Conservation (phyloP, 2,888 invertebrate genomes). For the Dendrolimus houi region DNA sequence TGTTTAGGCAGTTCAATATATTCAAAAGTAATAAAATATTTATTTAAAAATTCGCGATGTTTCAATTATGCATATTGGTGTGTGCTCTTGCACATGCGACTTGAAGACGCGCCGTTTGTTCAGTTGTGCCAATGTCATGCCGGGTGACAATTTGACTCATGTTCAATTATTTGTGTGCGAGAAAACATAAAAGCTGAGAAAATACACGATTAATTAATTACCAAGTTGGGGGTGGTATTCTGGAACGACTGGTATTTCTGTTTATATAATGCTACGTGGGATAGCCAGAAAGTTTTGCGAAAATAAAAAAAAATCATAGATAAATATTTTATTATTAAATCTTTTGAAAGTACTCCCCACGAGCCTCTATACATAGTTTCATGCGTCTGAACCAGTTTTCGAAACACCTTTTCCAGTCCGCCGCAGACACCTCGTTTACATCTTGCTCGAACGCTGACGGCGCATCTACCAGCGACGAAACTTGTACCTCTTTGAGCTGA, state of each 20-base stretch:
- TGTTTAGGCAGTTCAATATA: neutral
- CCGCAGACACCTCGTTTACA: too few relatives aligned
- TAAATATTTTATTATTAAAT: too few relatives aligned
- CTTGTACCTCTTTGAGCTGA: too few relatives aligned
- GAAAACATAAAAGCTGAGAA: neutral
- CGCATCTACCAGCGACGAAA: too few relatives aligned
- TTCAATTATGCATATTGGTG: neutral
- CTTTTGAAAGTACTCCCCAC: too few relatives aligned
- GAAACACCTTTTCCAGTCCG: too few relatives aligned
- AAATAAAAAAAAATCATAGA: too few relatives aligned
- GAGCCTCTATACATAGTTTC: too few relatives aligned
- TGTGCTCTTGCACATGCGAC: neutral
- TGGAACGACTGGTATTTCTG: neutral
- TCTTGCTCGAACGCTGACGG: too few relatives aligned
- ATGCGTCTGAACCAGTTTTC: too few relatives aligned
- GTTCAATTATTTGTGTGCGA: neutral
- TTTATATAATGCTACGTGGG: too few relatives aligned
- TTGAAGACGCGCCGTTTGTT: neutral
- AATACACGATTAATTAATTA: neutral
- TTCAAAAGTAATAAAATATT: neutral
- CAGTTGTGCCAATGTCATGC: neutral
- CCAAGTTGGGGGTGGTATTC: neutral
- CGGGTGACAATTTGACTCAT: neutral
- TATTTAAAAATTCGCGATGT: neutral
- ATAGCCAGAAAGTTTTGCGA: too few relatives aligned